Conservation (phyloP, 1,140 invertebrate species). For the Scaptodrosophila lebanonensis region DNA sequence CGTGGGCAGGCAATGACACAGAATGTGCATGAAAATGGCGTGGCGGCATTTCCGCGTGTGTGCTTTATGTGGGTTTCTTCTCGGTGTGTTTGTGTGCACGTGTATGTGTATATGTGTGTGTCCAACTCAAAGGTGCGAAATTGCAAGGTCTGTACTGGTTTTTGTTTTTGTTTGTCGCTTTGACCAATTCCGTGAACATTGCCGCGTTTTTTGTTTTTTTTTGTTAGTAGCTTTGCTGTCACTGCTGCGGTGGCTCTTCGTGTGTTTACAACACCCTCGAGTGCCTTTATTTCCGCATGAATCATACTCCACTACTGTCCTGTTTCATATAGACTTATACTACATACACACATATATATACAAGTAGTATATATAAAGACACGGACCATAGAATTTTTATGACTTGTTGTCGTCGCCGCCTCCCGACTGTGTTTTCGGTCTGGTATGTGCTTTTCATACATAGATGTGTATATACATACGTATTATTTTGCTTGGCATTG, state of each 20-base stretch:
- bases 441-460: too few relatives aligned
- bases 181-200: too few relatives aligned
- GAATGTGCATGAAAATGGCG: too few relatives aligned
- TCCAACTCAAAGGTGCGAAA: slow-evolving; percentile 33
- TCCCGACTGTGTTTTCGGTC: background rate
- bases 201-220: slow-evolving; percentile 21
- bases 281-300: slow-evolving; percentile 70
- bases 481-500: slow-evolving; percentile 57
- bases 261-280: slow-evolving; percentile 62
- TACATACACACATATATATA: too few relatives aligned
- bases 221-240: slow-evolving; percentile 28
- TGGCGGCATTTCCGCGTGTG: too few relatives aligned
- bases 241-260: slow-evolving; percentile 46
- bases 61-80: too few relatives aligned
- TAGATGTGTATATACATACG: slow-evolving; percentile 19
- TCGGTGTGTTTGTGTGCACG: too few relatives aligned
- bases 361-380: too few relatives aligned
- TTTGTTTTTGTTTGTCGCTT: slow-evolving; percentile 18
- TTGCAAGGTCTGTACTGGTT: slow-evolving; percentile 27
- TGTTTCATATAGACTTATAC: background rate
- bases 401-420: too few relatives aligned
- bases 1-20: too few relatives aligned
- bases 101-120: slow-evolving; percentile 3
- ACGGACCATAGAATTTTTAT: too few relatives aligned
- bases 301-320: slow-evolving; percentile 44